A percentile compares a stretch with the other conserved stretches of the same genome.
Evolutionary conservation across 1,140 invertebrate species (phyloP).

Genomic region (Drosophila orosa): DNA sequence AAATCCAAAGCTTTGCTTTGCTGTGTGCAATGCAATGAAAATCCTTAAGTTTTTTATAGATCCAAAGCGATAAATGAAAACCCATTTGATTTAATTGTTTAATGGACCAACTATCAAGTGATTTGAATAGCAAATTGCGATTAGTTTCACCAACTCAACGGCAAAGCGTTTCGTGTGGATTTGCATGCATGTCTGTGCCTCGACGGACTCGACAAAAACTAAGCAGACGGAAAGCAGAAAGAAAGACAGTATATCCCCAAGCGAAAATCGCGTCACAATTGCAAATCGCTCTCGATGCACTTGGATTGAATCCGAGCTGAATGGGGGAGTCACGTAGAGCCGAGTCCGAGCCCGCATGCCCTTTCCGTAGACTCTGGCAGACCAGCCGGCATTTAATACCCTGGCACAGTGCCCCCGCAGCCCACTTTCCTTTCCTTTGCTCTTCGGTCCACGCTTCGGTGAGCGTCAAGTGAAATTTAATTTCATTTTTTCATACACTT

Average conservation of each 20-base stretch:
- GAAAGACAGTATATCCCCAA: conserved; percentile 27
- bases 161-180: conserved; percentile 58
- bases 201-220: conserved; percentile 33
- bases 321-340: conserved; percentile 34
- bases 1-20: neutral
- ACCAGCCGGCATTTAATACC: conserved; percentile 28
- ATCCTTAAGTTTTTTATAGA: conserved; percentile 2
- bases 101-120: conserved; percentile 49
- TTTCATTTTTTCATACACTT: conserved; percentile 52
- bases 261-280: conserved; percentile 42
- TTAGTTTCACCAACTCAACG: conserved; percentile 54
- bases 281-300: conserved; percentile 50
- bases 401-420: conserved; percentile 49
- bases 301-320: conserved; percentile 10
- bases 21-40: neutral
- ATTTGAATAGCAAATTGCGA: conserved; percentile 44
- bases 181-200: conserved; percentile 62
- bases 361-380: conserved; percentile 15
- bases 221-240: conserved; percentile 10
- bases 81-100: conserved; percentile 54
- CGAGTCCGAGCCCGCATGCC: conserved; percentile 10
- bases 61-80: conserved; percentile 20
- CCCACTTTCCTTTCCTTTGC: conserved; percentile 38
- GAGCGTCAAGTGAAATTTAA: conserved; percentile 66
- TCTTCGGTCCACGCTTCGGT: conserved; percentile 47